These are phyloP conservation scores for Sinosuthora webbiana DNA, from an alignment of 2,113 vertebrate genomes.

Conservation along the genomic window DNA sequence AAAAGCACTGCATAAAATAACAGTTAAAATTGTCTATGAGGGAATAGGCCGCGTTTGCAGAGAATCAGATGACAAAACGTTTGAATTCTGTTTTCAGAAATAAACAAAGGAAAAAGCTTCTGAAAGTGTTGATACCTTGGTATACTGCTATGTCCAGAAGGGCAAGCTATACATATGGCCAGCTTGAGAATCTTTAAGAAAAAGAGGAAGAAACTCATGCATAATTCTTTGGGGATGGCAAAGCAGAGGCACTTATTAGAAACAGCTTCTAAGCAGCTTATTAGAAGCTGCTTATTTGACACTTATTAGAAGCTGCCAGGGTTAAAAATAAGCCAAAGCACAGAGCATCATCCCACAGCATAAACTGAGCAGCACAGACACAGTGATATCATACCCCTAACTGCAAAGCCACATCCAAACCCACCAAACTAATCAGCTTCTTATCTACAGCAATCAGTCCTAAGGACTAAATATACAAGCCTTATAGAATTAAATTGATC, in stretches of 20 bases:
- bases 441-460: not conserved
- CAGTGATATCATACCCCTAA: not conserved
- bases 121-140: not conserved
- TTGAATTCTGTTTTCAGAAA: not conserved
- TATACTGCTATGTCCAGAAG: not conserved
- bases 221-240: not conserved
- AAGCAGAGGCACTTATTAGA: not conserved
- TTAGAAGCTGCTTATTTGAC: constrained; percentile 42
- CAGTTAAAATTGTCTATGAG: not conserved
- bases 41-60: not conserved
- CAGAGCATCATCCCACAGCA: not conserved
- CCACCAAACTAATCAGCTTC: not conserved
- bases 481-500: not conserved
- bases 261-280: constrained; percentile 33
- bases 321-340: constrained; percentile 45
- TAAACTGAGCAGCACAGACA: not conserved
- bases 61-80: not conserved
- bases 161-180: not conserved
- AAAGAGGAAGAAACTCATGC: not conserved
- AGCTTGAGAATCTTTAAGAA: not conserved
- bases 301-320: constrained; percentile 21
- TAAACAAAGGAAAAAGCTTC: not conserved
- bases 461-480: not conserved
- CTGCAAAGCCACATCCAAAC: not conserved
- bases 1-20: not conserved